These are phyloP conservation scores for Trogon surrucura DNA, from an alignment of 2,113 vertebrate genomes.

Conservation along the genomic window DNA sequence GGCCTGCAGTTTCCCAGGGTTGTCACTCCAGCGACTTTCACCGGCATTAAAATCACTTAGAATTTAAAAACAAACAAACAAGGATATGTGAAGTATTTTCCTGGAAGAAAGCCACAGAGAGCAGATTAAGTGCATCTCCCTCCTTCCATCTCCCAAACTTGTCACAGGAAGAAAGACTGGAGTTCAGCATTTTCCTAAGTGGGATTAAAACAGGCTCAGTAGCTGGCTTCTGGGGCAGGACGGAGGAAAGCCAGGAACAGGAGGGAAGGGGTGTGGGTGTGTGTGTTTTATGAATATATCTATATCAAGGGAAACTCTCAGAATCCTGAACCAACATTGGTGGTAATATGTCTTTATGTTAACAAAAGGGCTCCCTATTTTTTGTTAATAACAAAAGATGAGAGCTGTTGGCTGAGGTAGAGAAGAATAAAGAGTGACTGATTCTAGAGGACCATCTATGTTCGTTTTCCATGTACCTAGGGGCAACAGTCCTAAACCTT, in stretches of 20 bases:
- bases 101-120: conserved; percentile 23
- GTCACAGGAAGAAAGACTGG: neutral
- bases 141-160: neutral
- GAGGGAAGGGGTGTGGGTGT: neutral
- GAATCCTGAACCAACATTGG: neutral
- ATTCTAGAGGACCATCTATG: neutral
- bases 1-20: conserved; percentile 16
- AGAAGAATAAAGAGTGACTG: neutral
- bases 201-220: neutral
- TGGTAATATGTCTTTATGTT: neutral
- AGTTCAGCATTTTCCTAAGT: neutral
- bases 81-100: conserved; percentile 39
- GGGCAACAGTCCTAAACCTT: neutral
- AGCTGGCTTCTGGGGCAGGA: neutral
- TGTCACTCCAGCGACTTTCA: conserved; percentile 42
- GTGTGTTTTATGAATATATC: neutral
- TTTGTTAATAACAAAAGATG: neutral
- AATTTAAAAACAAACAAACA: conserved; percentile 62
- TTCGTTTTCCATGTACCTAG: neutral
- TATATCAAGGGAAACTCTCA: neutral
- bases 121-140: neutral
- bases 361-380: neutral
- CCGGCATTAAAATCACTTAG: conserved; percentile 29
- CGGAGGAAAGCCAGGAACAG: neutral
- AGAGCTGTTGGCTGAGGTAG: neutral